phyloP scores from a whole-genome alignment of 2,888 invertebrate genomes.

The Resseliella maxima region DNA sequence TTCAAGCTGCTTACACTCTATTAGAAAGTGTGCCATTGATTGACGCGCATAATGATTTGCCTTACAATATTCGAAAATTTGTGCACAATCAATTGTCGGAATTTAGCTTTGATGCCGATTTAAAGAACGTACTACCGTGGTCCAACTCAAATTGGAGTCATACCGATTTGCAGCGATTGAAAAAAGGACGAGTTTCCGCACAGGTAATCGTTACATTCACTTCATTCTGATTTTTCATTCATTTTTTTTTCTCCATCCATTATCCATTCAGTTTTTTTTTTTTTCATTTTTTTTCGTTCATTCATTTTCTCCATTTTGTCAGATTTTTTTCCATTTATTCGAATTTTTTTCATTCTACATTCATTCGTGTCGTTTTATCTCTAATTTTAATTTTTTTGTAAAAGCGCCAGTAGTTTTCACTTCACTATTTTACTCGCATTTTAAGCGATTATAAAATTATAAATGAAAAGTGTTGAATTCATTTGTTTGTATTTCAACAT shows the following conservation, averaged over 20 bases:
- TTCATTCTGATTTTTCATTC: no score
- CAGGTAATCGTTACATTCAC: slow-evolving; percentile 72
- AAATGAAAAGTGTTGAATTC: background rate
- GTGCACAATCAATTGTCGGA: slow-evolving; percentile 88
- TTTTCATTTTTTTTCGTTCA: background rate
- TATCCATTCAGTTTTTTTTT: background rate
- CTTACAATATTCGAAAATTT: slow-evolving; percentile 92
- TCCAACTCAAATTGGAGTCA: slow-evolving; percentile 81
- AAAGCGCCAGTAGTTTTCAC: background rate
- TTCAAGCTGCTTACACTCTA: slow-evolving; percentile 78
- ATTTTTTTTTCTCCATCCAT: background rate
- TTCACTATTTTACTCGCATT: no score
- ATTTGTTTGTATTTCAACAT: background rate
- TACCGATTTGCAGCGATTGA: slow-evolving; percentile 80
- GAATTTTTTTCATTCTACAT: no score
- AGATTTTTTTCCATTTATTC: no score
- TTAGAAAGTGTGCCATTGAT: slow-evolving; percentile 82
- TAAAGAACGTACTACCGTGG: slow-evolving; percentile 78
- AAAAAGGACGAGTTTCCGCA: slow-evolving; percentile 80
- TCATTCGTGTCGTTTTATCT: no score
- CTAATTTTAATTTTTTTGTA: no score
- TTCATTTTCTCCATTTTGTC: no score
- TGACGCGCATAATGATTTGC: slow-evolving; percentile 90
- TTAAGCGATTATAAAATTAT: background rate
- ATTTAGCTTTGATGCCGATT: slow-evolving; percentile 79